Percentiles rank a stretch among this genome's conserved stretches.
Evolutionary conservation across 2,888 invertebrate genomes (phyloP).

Genomic region (Orchestes rusci): DNA sequence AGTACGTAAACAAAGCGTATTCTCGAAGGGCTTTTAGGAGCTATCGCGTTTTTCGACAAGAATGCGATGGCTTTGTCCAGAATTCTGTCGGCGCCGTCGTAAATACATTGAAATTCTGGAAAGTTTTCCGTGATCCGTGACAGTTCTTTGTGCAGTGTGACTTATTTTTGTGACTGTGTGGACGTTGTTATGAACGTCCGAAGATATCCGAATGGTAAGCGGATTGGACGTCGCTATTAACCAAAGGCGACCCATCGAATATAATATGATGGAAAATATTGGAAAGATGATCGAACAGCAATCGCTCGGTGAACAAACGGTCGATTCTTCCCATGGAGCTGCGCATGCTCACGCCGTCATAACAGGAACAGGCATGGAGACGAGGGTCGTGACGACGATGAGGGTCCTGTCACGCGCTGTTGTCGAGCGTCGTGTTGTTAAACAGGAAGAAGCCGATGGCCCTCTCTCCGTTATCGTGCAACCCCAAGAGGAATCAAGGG

Average conservation of each 20-base stretch:
- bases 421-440: constrained; percentile 43
- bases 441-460: constrained; percentile 46
- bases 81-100: constrained; percentile 36
- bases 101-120: constrained; percentile 37
- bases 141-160: too few relatives aligned
- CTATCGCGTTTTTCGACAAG: constrained; percentile 16
- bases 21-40: constrained; percentile 30
- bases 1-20: constrained; percentile 27
- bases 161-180: too few relatives aligned
- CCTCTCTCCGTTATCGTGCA: constrained; percentile 52
- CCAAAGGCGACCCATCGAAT: constrained; percentile 27
- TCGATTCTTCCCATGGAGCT: constrained; percentile 46
- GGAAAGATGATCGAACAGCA: constrained; percentile 54
- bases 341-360: constrained; percentile 37
- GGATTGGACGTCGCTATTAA: constrained; percentile 21
- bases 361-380: constrained; percentile 41
- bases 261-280: constrained; percentile 51
- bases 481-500: constrained; percentile 52
- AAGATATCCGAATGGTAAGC: constrained; percentile 27
- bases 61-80: constrained; percentile 16
- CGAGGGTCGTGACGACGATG: constrained; percentile 44
- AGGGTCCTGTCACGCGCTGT: constrained; percentile 44
- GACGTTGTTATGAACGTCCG: constrained; percentile 26
- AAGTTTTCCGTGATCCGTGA: too few relatives aligned
- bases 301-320: constrained; percentile 48